Base-by-base conservation (phyloP, 92 coral and sea anemone species). In the Nematostella vectensis region DNA sequence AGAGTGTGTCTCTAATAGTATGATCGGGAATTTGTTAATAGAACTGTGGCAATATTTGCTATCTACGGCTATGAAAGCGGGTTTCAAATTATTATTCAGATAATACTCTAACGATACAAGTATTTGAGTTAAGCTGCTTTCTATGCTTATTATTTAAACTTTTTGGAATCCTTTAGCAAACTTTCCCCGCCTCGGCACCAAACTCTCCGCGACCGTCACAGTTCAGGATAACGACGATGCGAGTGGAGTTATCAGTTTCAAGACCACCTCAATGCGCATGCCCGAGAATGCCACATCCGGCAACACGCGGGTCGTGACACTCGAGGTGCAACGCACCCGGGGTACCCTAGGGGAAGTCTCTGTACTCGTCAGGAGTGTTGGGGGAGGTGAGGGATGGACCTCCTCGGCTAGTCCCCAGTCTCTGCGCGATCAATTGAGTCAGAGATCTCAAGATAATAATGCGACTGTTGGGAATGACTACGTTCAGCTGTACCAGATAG, bases 301-400 rank as follows among this genome's bases (percentile, higher is more conserved):
- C 24, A 51, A 62, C 23, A 59, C 66, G 3, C 88, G 88, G 29
- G 61, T 50, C 16, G 88, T 91, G 27, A 63, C 74, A 47, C 59
- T 91, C 25, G 72, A 59, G 31, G 62, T 91, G 47, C 86, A 63
- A 26, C 89, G 98, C 12, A 84, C 88, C 45, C 76, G 69, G 31
- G 98, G 98, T 2, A 91, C 98, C 18, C 57, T 81, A 48, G 98
- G 98, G 30, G 64, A 26, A n/a, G 93, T 91, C 38, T 62, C 88
- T 17, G 98, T 86, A 58, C 66, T 72, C 29, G 98, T 91, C 27
- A 73, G 98, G 62, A 70, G 83, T 3, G 81, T 91, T 6, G 98
- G 98, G 39, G 98, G 98, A 15, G 98, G 96, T 4, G 98, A 91
- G 65, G 39, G 76, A 0, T 91, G 96, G 96, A 70, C 52, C 58